Conservation (phyloP, 2,797 vertebrate genomes). For the Galago senegalensis region DNA sequence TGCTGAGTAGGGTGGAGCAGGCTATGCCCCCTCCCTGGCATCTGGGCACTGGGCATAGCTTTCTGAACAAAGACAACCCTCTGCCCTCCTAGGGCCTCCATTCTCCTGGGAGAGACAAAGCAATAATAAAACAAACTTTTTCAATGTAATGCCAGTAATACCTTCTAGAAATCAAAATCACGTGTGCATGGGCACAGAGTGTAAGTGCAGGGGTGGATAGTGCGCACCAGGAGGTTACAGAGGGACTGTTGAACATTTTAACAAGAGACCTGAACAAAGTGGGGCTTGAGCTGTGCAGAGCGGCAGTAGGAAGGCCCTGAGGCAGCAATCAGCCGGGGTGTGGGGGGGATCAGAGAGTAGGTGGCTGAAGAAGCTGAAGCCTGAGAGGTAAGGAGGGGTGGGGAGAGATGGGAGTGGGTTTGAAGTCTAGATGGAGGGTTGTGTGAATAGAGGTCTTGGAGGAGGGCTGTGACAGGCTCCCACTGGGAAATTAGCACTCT, state of each 20-base stretch:
- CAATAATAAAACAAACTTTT: constrained; percentile 18
- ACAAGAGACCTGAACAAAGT: not conserved
- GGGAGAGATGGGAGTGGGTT: too few species aligned
- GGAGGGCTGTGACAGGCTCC: not conserved
- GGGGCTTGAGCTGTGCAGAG: not conserved
- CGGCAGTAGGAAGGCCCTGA: not conserved
- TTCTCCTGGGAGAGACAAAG: not conserved
- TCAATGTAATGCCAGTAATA: not conserved
- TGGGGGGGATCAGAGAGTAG: fast-evolving
- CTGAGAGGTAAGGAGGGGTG: too few species aligned
- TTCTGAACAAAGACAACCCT: not conserved
- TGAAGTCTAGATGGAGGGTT: too few species aligned
- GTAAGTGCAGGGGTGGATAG: fast-evolving
- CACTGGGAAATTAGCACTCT: not conserved
- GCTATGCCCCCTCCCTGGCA: not conserved
- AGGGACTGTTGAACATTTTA: not conserved
- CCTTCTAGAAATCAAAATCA: not conserved
- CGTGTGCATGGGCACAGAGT: not conserved
- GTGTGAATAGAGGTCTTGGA: not conserved
- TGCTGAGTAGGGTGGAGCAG: not conserved
- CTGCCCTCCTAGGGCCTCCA: fast-evolving
- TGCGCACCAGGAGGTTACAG: not conserved
- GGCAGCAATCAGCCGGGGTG: not conserved
- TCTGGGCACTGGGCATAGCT: not conserved
- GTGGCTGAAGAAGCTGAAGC: not conserved